Evolutionary conservation across 2,113 vertebrate genomes (phyloP), one percentile per base, ranked within the genome.

Genomic region (Coregonus clupeaformis): DNA sequence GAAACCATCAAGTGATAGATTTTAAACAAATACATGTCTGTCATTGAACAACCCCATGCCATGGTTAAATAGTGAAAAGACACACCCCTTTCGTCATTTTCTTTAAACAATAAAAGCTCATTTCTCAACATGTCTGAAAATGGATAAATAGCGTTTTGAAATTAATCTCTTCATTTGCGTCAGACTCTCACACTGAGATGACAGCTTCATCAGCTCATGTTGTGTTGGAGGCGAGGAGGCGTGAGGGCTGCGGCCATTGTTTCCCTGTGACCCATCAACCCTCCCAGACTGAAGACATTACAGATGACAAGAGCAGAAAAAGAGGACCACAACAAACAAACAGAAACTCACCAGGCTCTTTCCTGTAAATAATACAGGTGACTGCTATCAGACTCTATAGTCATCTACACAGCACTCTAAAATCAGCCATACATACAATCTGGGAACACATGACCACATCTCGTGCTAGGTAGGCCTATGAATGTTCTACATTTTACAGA

Each of bases 241-340:
- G 12, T 25, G 45, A 25, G 45, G 2, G 68, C 14, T 60, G 27
- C 36, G 55, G 52, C 59, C 69, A 59, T 62, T 42, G 30, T 22
- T 24, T 68, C 57, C 69, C 47, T 64, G 20, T 69, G n/a, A 7
- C 67, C 67, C 36, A 47, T 42, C 68, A 5, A 52, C 22, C 14
- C n/a, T n/a, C 24, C 73, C 71, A 68, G 24, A 57, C 25, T 60
- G 55, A 57, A 59, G 22, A 71, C 63, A 57, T 73, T 16, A 71
- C 45, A 63, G 52, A 57, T 63, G 75, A 49, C 47, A 32, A 75
- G 72, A 80, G 2, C 32, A 68, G 73, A 79, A 65, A 49, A 68
- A 49, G 55, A 70, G n/a, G 2, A 55, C 67, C 52, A 64, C 71
- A 77, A 69, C 74, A 71, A 74, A 67, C 73, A 69, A 67, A 63